Evolutionary conservation across 2,888 invertebrate genomes (phyloP).

Genomic region (Meteorus cinctellus): DNA sequence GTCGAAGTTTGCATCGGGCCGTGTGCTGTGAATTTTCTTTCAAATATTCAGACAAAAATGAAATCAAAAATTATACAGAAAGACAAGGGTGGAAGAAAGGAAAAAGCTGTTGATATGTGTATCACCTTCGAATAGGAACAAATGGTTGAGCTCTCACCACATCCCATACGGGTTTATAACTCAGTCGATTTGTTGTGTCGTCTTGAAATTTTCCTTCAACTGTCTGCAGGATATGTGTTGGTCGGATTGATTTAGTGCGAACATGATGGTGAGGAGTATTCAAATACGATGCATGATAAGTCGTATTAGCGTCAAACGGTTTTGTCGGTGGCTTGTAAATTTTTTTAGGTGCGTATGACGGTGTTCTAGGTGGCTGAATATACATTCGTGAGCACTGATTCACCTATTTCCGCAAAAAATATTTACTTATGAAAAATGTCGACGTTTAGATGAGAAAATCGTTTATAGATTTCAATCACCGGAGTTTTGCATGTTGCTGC

Average conservation of each 20-base stretch:
- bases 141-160: conserved; percentile 62
- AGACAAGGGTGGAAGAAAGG: conserved; percentile 8
- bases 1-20: conserved; percentile 67
- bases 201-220: conserved; percentile 59
- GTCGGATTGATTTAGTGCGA: conserved; percentile 59
- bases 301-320: conserved; percentile 62
- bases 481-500: conserved; percentile 48
- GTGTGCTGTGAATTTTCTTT: conserved; percentile 42
- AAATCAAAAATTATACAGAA: background rate
- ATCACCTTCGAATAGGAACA: conserved; percentile 62
- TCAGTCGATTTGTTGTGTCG: conserved; percentile 64
- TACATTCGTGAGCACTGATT: conserved; percentile 61
- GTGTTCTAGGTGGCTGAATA: conserved; percentile 65
- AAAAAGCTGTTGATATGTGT: background rate
- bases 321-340: conserved; percentile 61
- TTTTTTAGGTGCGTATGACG: conserved; percentile 63
- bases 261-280: conserved; percentile 45
- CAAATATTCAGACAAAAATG: background rate
- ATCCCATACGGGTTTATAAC: conserved; percentile 62
- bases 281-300: conserved; percentile 66
- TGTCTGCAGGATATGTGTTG: conserved; percentile 54
- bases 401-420: background rate
- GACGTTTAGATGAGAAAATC: conserved; percentile 13
- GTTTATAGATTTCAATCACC: conserved; percentile 21
- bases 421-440: background rate